Evolutionary conservation across 2,888 invertebrate species (phyloP).

Genomic region (Dascillus cervinus): DNA sequence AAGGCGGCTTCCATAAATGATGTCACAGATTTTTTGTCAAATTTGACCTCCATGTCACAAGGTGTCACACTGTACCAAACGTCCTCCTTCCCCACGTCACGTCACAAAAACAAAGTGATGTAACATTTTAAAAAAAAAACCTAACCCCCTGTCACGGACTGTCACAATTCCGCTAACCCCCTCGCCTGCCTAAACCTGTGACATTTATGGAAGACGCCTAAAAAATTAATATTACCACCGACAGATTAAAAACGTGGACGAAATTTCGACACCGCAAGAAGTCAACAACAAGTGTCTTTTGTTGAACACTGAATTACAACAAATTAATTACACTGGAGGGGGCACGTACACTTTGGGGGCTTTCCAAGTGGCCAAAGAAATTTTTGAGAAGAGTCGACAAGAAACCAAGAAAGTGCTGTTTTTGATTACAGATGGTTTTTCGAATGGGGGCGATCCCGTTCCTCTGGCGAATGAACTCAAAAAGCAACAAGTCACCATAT

Average conservation of each 20-base stretch:
- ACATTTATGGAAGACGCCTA: too few species aligned
- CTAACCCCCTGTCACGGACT: too few species aligned
- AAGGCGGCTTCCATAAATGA: too few species aligned
- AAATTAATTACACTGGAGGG: conserved; percentile 56
- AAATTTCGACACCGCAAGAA: conserved; percentile 46
- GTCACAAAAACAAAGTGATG: too few species aligned
- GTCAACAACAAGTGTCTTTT: conserved; percentile 58
- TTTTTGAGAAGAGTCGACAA: conserved; percentile 42
- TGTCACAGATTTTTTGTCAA: too few species aligned
- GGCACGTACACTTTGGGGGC: conserved; percentile 65
- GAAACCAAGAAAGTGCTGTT: conserved; percentile 54
- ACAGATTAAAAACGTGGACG: conserved; percentile 48
- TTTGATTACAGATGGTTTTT: conserved; percentile 63
- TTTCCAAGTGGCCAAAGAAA: conserved; percentile 52
- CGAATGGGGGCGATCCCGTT: conserved; percentile 60
- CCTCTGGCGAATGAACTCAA: conserved; percentile 52
- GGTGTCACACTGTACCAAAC: too few species aligned
- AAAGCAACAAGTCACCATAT: conserved; percentile 45
- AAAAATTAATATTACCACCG: too few species aligned
- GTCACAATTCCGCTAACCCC: too few species aligned
- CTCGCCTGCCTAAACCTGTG: too few species aligned
- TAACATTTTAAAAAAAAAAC: too few species aligned
- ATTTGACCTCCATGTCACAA: too few species aligned
- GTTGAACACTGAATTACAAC: conserved; percentile 51
- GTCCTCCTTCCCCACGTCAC: too few species aligned